phyloP scores from a whole-genome alignment of 2,113 vertebrate genomes.

The Calypte anna region DNA sequence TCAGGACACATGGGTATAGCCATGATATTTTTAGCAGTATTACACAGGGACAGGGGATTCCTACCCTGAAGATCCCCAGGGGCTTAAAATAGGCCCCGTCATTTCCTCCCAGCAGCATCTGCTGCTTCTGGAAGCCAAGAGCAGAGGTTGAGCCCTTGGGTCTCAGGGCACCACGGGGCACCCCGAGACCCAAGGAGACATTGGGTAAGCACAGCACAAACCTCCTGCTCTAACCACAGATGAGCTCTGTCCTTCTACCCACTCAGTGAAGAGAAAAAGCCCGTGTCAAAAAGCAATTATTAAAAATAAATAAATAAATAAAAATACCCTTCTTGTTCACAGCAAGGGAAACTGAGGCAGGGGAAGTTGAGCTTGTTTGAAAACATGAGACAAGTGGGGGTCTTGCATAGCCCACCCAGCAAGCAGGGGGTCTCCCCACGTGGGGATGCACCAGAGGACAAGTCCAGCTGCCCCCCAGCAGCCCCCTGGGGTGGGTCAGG shows the following conservation, averaged over 20 bases:
- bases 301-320: not conserved
- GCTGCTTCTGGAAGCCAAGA: not conserved
- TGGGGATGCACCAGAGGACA: fast-evolving
- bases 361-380: not conserved
- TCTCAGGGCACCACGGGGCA: fast-evolving
- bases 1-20: not conserved
- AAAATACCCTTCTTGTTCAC: not conserved
- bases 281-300: not conserved
- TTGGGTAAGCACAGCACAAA: not conserved
- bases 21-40: constrained; percentile 58
- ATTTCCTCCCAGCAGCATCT: constrained; percentile 46
- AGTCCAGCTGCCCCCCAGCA: not conserved
- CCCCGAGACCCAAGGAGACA: not conserved
- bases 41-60: constrained; percentile 67
- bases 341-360: not conserved
- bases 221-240: not conserved
- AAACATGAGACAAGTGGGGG: fast-evolving
- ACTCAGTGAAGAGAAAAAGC: not conserved
- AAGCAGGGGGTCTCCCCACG: not conserved
- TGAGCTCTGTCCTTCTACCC: not conserved
- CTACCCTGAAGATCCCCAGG: constrained; percentile 57
- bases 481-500: fast-evolving
- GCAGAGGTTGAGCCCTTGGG: not conserved
- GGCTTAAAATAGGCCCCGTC: constrained; percentile 31
- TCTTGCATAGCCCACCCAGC: fast-evolving